Base-by-base conservation (phyloP, 92 coral and sea anemone species). In the Bergia puertoricense region DNA sequence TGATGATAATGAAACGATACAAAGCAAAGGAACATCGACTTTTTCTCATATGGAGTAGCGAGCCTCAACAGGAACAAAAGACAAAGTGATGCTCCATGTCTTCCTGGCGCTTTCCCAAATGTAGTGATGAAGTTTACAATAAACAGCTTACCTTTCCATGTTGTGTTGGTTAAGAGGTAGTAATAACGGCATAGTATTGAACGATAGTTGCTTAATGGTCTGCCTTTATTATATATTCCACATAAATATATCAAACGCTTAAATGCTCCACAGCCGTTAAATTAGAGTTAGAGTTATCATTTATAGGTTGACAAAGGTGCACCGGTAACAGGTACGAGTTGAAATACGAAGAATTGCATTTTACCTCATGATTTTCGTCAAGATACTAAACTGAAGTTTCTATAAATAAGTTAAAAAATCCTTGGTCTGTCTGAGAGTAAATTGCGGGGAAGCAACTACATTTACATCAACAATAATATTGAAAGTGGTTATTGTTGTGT, bases 401-500 rank as follows among this genome's bases (percentile, higher is more conserved):
- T 18, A 11, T 40, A 14, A 76, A 20, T 23, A 40, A 42, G 4
- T 76, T 18, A 40, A 23, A 76, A 76, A 76, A 45, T 15, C 5
- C 23, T 54, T 15, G 1, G n/a, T 22, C 15, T 6, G 8, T 42
- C 51, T 76, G 16, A 5, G 41, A 79, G 42, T 39, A 15, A 50
- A 37, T 39, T 79, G 82, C 43, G 22, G 9, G 65, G 20, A 79
- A 8, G 42, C 23, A 9, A 79, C 38, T 50, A 14, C 82, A 79
- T 46, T 36, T 11, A 79, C 66, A n/a, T 45, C 82, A 36, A 79
- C 59, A 46, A 51, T 45, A 79, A 79, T 79, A 79, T 79, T 45
- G 8, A 13, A 7, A 79, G 43, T 18, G 39, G 48, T 23, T 79
- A 8, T 50, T n/a, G 4, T 46, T 51, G 8, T 79, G 65, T 23